Evolutionary conservation across 2,113 vertebrate species (phyloP), one percentile per base, ranked within the genome.

Genomic region (Columba janthina): DNA sequence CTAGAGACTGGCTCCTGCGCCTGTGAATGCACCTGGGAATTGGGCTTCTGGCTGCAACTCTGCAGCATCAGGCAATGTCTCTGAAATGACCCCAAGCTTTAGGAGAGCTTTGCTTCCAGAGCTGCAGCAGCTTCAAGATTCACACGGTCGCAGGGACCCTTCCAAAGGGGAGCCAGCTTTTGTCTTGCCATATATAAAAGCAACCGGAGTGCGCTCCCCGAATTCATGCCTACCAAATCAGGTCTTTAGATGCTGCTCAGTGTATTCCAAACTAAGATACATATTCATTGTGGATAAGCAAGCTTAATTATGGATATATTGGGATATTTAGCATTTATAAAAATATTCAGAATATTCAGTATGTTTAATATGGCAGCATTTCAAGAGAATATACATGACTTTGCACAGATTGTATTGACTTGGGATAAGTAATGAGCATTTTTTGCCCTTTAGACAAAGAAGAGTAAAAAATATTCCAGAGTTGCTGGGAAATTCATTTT

Each of bases 291-390:
- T 87, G 73, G 92, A 73, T 87, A 94, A 85, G 79, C 73, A 93
- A 94, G 58, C 57, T 92, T 93, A 90, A 96, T 96, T 95, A 96
- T 93, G 90, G 83, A 95, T 76, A 94, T 90, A 94, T 56, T 85
- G 61, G 36, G 90, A 87, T 89, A 95, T 29, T 96, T 95, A 94
- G 80, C 96, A 96, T 96, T 93, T 89, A 92, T 51, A 85, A 97
- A 94, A 96, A 94, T 94, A 94, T 78, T 96, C 94, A 96, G 92
- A 96, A 96, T 96, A 97, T 96, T 95, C 92, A 95, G 2, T 91
- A 85, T 32, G 61, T 85, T 87, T 89, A 82, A 70, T 66, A 93
- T 92, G 90, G 92, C 94, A 95, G 88, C 57, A 85, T 92, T 97
- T 96, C 96, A 96, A 96, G 57, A 87, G 42, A 73, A 72, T 65